These are phyloP conservation scores for Osmerus mordax DNA, from an alignment of 2,113 vertebrate genomes.

Conservation along the genomic window DNA sequence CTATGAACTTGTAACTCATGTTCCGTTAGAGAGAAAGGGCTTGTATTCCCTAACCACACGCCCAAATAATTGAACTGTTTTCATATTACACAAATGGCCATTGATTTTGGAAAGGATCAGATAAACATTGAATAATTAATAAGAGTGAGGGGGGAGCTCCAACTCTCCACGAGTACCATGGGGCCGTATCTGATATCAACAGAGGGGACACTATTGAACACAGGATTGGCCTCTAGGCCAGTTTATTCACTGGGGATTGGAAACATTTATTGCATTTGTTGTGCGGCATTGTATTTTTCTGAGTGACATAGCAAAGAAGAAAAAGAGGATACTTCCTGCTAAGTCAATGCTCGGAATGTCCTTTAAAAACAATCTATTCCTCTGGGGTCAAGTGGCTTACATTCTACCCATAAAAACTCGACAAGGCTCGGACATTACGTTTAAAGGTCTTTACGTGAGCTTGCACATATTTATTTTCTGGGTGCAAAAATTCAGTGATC, in stretches of 20 bases:
- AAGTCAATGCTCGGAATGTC: neutral
- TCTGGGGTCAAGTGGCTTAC: neutral
- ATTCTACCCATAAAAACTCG: too few species aligned
- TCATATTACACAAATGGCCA: slow-evolving; percentile 26
- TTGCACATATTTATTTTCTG: too few species aligned
- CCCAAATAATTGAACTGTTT: slow-evolving; percentile 20
- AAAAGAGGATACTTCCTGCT: neutral
- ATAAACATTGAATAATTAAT: slow-evolving; percentile 35
- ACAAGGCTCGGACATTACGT: too few species aligned
- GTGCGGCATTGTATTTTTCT: neutral
- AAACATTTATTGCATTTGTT: too few species aligned
- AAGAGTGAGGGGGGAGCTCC: neutral
- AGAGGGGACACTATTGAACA: slow-evolving; percentile 14
- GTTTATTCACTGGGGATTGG: neutral
- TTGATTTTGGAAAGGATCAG: slow-evolving; percentile 18
- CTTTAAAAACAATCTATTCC: neutral
- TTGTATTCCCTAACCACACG: slow-evolving; percentile 13
- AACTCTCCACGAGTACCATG: neutral
- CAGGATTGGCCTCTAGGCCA: slow-evolving; percentile 1
- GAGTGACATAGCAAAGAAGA: neutral
- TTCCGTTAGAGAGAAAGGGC: neutral
- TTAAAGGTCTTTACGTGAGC: too few species aligned
- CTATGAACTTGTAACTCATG: too few species aligned
- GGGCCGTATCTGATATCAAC: neutral
- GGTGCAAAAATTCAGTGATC: too few species aligned